A percentile compares a stretch with the other conserved stretches of the same genome.
Evolutionary conservation across 1,140 invertebrate species (phyloP).

Genomic region (Bradynema listronoti): DNA sequence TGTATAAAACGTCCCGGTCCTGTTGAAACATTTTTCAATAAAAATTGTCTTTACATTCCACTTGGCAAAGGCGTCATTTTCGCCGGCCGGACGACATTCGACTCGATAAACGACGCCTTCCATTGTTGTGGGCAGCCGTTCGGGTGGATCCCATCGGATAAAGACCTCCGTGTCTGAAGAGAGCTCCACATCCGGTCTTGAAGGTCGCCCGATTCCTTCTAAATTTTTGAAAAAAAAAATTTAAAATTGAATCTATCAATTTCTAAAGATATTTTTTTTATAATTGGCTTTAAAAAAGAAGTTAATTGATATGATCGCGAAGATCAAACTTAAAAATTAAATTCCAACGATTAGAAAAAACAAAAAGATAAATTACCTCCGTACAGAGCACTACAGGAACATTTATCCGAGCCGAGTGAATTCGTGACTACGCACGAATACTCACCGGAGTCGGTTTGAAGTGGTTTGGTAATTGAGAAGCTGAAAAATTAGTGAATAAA

Average conservation of each 20-base stretch:
- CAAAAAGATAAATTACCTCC: too few relatives aligned
- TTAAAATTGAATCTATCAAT: too few relatives aligned
- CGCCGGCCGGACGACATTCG: constrained; percentile 64
- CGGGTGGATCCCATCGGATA: constrained; percentile 68
- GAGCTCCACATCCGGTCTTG: constrained; percentile 75
- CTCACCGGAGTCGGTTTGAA: constrained; percentile 67
- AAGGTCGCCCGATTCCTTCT: constrained; percentile 72
- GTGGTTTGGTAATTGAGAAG: constrained; percentile 44
- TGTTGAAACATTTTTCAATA: too few relatives aligned
- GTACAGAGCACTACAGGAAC: constrained; percentile 61
- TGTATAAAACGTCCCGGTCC: too few relatives aligned
- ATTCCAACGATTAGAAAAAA: too few relatives aligned
- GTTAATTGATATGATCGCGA: too few relatives aligned
- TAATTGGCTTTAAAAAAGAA: not conserved
- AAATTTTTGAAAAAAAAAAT: constrained; percentile 59
- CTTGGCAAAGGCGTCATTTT: constrained; percentile 57
- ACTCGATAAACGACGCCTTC: constrained; percentile 65
- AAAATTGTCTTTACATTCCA: too few relatives aligned
- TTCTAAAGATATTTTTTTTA: not conserved
- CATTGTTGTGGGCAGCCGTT: constrained; percentile 69
- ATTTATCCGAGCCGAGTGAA: constrained; percentile 63
- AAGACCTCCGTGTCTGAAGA: constrained; percentile 77
- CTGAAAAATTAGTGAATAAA: too few relatives aligned
- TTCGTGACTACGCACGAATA: constrained; percentile 92
- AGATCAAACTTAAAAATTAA: too few relatives aligned